Evolutionary conservation across 2,888 invertebrate genomes (phyloP).

Genomic region (Portevinia maculata): DNA sequence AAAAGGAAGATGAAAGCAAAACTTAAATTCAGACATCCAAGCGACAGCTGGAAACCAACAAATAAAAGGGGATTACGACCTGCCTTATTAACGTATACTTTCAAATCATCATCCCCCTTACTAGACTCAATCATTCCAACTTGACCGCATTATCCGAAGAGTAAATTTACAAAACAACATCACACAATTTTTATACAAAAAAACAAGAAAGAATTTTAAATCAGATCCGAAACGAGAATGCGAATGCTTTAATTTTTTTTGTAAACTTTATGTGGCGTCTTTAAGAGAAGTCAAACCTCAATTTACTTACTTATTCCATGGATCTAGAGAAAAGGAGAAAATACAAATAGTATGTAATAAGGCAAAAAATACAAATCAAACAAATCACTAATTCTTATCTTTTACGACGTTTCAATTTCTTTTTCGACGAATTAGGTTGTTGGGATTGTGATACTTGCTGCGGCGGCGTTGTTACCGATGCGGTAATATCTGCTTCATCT

Average conservation of each 20-base stretch:
- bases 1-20: no score
- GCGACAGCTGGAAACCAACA: no score
- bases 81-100: neutral
- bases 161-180: conserved; percentile 35
- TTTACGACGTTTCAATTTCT: conserved; percentile 82
- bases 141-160: conserved; percentile 35
- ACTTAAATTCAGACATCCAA: no score
- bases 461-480: conserved; percentile 34
- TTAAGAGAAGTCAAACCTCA: neutral
- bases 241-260: conserved; percentile 8
- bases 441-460: conserved; percentile 38
- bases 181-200: conserved; percentile 56
- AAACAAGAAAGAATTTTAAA: neutral
- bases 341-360: conserved; percentile 81
- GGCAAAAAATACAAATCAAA: conserved; percentile 82
- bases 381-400: conserved; percentile 83
- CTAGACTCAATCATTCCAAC: conserved; percentile 1
- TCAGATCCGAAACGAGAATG: conserved; percentile 51
- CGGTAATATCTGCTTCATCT: conserved; percentile 30
- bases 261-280: conserved; percentile 3
- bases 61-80: no score
- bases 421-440: conserved; percentile 79
- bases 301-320: conserved; percentile 59
- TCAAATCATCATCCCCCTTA: conserved; percentile 1
- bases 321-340: conserved; percentile 76